Percentiles rank a stretch among this genome's conserved stretches.
These are phyloP conservation scores for Sparus aurata DNA, from an alignment of 2,797 vertebrate species.

Conservation along the genomic window DNA sequence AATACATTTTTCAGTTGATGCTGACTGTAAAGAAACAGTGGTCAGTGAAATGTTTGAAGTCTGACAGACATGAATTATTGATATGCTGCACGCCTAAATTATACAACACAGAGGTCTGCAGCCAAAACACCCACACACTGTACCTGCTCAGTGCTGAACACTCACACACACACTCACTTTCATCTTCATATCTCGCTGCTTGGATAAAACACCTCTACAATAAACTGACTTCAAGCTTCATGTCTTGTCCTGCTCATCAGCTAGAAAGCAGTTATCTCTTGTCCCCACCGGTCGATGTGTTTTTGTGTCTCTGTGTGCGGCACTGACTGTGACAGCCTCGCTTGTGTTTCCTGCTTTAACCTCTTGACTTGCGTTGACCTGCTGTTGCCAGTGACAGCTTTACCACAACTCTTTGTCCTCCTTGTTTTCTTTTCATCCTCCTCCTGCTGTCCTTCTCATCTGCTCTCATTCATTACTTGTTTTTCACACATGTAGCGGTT, in stretches of 20 bases:
- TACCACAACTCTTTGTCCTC: neutral
- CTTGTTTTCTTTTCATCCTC: slow-evolving; percentile 20
- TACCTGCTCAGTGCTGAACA: slow-evolving; percentile 11
- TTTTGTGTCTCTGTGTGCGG: slow-evolving; percentile 6
- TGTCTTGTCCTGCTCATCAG: neutral
- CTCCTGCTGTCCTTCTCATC: slow-evolving; percentile 2
- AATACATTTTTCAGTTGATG: neutral
- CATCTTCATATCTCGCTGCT: neutral
- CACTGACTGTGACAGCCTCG: neutral
- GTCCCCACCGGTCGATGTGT: neutral
- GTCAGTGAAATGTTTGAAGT: slow-evolving; percentile 15
- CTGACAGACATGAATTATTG: slow-evolving; percentile 42
- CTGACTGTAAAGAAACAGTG: slow-evolving; percentile 13
- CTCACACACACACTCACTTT: slow-evolving; percentile 2
- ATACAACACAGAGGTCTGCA: slow-evolving; percentile 28
- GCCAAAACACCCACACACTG: slow-evolving; percentile 24
- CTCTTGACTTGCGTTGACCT: slow-evolving; percentile 15
- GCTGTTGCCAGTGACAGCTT: slow-evolving; percentile 2
- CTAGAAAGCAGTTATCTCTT: neutral
- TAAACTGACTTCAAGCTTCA: neutral
- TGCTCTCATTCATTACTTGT: slow-evolving; percentile 6
- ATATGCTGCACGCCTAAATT: slow-evolving; percentile 17
- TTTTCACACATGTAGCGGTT: slow-evolving; percentile 27
- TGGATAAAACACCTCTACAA: neutral
- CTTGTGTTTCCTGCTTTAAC: slow-evolving; percentile 23